phyloP scores from a whole-genome alignment of 1,140 invertebrate species.

The Proales similis region DNA sequence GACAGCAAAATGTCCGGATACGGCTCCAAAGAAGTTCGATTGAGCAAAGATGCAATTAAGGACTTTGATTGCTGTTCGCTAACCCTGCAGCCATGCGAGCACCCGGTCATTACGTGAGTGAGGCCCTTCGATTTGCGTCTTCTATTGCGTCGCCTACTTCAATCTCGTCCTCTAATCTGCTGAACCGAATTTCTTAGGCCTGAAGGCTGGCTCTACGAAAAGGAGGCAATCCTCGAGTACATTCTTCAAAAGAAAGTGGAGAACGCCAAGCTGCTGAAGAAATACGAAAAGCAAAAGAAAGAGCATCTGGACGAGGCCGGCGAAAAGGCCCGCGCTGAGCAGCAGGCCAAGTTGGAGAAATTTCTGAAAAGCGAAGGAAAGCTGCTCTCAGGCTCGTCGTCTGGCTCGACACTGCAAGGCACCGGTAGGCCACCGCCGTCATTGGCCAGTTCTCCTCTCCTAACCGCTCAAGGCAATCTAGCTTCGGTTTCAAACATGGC shows the following conservation, averaged over 20 bases:
- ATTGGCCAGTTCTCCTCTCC: too few species aligned
- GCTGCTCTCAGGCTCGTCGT: neutral
- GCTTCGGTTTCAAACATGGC: conserved; percentile 46
- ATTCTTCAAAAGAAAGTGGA: conserved; percentile 90
- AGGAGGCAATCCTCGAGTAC: conserved; percentile 91
- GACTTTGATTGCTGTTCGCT: conserved; percentile 96
- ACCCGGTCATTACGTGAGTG: conserved; percentile 73
- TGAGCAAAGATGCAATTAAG: conserved; percentile 93
- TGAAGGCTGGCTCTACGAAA: conserved; percentile 91
- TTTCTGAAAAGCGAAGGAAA: conserved; percentile 65
- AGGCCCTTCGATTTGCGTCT: too few species aligned
- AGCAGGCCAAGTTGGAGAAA: conserved; percentile 62
- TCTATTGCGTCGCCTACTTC: too few species aligned
- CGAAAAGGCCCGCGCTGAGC: conserved; percentile 64
- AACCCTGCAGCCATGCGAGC: conserved; percentile 84
- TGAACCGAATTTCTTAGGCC: conserved; percentile 56
- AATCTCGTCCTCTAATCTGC: neutral
- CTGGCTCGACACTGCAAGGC: too few species aligned
- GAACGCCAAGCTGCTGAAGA: conserved; percentile 77
- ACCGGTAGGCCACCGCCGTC: too few species aligned
- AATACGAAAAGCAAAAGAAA: conserved; percentile 74
- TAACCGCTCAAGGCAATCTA: too few species aligned
- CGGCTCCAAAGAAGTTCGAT: conserved; percentile 58
- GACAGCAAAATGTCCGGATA: conserved; percentile 83
- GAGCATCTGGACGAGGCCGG: conserved; percentile 58